A percentile compares a stretch with the other conserved stretches of the same genome.
phyloP scores from a whole-genome alignment of 2,888 invertebrate species.

The Unio delphinus region DNA sequence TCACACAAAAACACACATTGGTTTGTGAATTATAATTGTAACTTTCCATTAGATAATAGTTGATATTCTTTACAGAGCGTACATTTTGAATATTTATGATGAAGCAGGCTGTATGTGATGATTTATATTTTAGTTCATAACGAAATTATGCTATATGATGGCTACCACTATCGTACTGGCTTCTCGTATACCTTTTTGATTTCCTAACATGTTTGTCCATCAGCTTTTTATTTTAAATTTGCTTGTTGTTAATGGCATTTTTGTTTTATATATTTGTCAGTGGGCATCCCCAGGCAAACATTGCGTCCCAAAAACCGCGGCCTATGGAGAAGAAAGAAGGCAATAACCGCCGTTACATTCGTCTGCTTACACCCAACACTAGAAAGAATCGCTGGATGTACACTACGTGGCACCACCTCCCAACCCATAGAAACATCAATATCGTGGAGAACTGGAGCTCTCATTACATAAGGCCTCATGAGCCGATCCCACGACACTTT shows the following conservation, averaged over 20 bases:
- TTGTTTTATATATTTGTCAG: constrained; percentile 1
- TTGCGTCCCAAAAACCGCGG: constrained; percentile 2
- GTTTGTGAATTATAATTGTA: too few species aligned
- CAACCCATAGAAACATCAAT: constrained; percentile 48
- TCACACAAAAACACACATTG: too few species aligned
- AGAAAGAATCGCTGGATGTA: constrained; percentile 64
- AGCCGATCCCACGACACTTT: constrained; percentile 54
- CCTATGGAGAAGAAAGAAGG: constrained; percentile 19
- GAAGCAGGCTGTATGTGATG: too few species aligned
- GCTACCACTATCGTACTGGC: too few species aligned
- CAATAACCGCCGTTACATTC: constrained; percentile 41
- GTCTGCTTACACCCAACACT: constrained; percentile 56
- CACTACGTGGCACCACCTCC: constrained; percentile 68
- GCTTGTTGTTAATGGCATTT: not conserved
- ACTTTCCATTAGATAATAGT: too few species aligned
- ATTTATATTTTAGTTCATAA: too few species aligned
- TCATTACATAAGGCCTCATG: constrained; percentile 56
- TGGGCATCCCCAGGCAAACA: constrained; percentile 20
- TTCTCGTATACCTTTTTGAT: not conserved
- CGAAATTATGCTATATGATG: too few species aligned
- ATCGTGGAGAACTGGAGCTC: constrained; percentile 55
- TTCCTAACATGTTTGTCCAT: not conserved
- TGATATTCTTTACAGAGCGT: too few species aligned
- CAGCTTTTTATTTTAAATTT: constrained; percentile 1
- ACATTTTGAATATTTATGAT: too few species aligned